A percentile compares a stretch with the other conserved stretches of the same genome.
Conservation (phyloP, 2,888 invertebrate species). For the Tiphia femorata region DNA sequence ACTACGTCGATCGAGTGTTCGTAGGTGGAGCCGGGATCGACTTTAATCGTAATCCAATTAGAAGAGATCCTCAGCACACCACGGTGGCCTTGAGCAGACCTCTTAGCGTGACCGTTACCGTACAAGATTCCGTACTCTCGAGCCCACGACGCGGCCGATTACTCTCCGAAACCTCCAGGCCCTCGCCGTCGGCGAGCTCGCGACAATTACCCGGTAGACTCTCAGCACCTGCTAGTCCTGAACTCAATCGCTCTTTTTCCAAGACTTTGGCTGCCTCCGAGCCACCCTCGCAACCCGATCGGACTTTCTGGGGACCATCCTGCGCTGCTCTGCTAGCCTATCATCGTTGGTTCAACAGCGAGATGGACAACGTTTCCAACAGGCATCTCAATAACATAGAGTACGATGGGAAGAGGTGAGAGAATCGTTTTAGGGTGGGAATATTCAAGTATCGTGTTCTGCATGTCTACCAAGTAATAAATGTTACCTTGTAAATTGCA, state of each 20-base stretch:
- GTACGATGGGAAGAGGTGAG: constrained; percentile 63
- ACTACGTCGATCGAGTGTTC: constrained; percentile 85
- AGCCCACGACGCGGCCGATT: constrained; percentile 69
- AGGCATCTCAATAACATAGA: constrained; percentile 50
- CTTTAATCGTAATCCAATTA: constrained; percentile 73
- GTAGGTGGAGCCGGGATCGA: constrained; percentile 75
- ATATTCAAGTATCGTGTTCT: neutral
- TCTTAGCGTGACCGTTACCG: constrained; percentile 75
- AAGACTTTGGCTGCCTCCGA: constrained; percentile 47
- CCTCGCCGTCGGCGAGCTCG: constrained; percentile 70
- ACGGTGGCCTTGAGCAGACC: constrained; percentile 74
- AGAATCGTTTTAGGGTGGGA: neutral
- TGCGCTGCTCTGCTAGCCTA: constrained; percentile 63
- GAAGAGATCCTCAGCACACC: constrained; percentile 75
- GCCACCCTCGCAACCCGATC: constrained; percentile 48
- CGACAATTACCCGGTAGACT: constrained; percentile 57
- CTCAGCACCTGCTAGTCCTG: constrained; percentile 65
- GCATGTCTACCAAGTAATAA: neutral
- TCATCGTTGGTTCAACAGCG: constrained; percentile 71
- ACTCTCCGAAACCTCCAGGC: constrained; percentile 71
- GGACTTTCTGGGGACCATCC: constrained; percentile 64
- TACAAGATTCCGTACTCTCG: constrained; percentile 71
- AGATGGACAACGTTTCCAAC: constrained; percentile 53
- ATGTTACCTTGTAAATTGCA: constrained; percentile 25
- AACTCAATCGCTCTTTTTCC: constrained; percentile 61